phyloP scores from a whole-genome alignment of 2,113 vertebrate species.

The Pholis gunnellus region DNA sequence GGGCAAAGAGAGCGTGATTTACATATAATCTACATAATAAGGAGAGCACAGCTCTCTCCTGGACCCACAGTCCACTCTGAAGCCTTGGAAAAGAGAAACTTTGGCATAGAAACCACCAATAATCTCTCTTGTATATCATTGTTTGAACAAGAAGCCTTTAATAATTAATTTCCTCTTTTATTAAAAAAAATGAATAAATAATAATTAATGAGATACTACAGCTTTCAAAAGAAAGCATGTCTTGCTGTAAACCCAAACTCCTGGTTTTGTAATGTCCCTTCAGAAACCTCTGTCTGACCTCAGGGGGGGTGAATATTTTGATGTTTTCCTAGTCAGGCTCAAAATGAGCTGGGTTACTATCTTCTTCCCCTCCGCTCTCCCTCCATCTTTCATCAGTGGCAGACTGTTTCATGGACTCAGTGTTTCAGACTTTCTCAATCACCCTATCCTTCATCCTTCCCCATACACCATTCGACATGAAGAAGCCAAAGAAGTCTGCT shows the following conservation, averaged over 20 bases:
- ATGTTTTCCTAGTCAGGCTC: background rate
- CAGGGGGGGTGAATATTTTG: background rate
- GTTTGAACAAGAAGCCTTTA: background rate
- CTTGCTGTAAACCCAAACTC: background rate
- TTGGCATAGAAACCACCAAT: too few relatives aligned
- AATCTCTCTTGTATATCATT: background rate
- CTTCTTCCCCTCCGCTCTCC: background rate
- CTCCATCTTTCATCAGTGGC: background rate
- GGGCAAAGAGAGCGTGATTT: too few relatives aligned
- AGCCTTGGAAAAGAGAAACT: too few relatives aligned
- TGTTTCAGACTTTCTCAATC: conserved; percentile 4
- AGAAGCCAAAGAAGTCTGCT: background rate
- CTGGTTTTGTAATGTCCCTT: background rate
- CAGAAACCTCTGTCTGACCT: background rate
- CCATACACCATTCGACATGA: background rate
- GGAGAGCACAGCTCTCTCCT: too few relatives aligned
- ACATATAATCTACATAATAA: too few relatives aligned
- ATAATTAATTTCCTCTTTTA: background rate
- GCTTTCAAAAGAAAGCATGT: background rate
- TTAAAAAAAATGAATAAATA: background rate
- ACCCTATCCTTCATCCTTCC: background rate
- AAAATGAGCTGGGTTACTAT: background rate
- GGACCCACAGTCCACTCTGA: too few relatives aligned
- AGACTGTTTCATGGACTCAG: background rate
- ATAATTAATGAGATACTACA: background rate